A percentile compares a stretch with the other conserved stretches of the same genome.
Conservation (phyloP, 2,113 vertebrate species). For the Capra hircus region DNA sequence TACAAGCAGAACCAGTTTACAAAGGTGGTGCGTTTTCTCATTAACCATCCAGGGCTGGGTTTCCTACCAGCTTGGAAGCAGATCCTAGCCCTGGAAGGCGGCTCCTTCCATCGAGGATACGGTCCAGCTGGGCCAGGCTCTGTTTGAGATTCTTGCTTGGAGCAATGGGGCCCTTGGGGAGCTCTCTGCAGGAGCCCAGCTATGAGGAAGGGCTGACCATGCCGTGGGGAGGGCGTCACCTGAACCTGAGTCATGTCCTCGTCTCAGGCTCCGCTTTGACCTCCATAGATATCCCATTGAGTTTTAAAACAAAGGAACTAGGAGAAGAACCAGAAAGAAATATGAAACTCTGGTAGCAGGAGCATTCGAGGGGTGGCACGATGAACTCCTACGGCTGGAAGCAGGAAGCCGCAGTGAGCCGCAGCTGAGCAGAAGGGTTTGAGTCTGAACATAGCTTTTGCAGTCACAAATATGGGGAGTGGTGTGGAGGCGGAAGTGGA, state of each 20-base stretch:
- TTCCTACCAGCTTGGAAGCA: background rate
- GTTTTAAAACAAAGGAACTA: background rate
- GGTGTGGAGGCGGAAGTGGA: background rate
- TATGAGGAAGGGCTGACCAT: background rate
- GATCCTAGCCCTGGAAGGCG: background rate
- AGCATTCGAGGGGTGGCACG: fast-evolving
- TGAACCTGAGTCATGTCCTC: fast-evolving
- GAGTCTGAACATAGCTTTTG: background rate
- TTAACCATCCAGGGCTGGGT: background rate
- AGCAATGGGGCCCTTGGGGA: background rate
- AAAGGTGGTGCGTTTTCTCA: fast-evolving
- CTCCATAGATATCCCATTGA: background rate
- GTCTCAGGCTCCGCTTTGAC: background rate
- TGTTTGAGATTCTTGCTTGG: background rate
- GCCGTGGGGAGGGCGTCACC: fast-evolving
- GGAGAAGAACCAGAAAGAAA: background rate
- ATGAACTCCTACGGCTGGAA: background rate
- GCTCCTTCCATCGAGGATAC: fast-evolving
- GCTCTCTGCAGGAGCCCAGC: background rate
- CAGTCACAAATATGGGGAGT: background rate
- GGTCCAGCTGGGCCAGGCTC: background rate
- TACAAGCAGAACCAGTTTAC: fast-evolving
- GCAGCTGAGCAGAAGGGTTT: background rate
- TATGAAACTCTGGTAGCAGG: background rate
- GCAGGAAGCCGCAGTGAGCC: background rate